Evolutionary conservation across 2,797 vertebrate genomes (phyloP).

Genomic region (Chaetophractus vellerosus): DNA sequence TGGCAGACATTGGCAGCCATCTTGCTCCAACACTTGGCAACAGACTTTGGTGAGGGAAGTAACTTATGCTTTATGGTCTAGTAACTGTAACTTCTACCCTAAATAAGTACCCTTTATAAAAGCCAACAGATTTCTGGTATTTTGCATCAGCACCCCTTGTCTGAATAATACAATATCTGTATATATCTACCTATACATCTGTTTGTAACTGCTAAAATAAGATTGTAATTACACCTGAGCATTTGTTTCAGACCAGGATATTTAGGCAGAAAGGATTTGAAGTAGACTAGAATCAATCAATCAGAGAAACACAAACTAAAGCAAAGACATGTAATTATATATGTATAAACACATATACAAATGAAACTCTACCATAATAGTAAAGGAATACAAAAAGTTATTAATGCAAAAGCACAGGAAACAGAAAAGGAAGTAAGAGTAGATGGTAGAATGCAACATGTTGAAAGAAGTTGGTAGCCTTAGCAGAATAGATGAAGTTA

Average conservation of each 20-base stretch:
- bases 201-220: background rate
- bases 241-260: background rate
- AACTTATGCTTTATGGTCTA: too few species aligned
- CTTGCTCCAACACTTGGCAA: too few species aligned
- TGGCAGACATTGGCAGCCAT: too few species aligned
- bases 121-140: too few species aligned
- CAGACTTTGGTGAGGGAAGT: too few species aligned
- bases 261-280: conserved; percentile 13
- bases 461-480: background rate
- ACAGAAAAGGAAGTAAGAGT: background rate
- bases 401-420: background rate
- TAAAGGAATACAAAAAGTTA: background rate
- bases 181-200: background rate
- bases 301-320: background rate
- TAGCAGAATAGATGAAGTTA: background rate
- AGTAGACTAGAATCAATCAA: background rate
- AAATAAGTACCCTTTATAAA: too few species aligned
- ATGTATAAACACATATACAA: background rate
- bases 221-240: background rate
- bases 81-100: too few species aligned
- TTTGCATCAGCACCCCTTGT: too few species aligned
- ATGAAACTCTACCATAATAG: background rate
- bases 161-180: too few species aligned
- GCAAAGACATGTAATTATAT: background rate
- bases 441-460: background rate